These are phyloP conservation scores for Podarcis raffonei DNA, from an alignment of 2,113 vertebrate species.

Conservation along the genomic window DNA sequence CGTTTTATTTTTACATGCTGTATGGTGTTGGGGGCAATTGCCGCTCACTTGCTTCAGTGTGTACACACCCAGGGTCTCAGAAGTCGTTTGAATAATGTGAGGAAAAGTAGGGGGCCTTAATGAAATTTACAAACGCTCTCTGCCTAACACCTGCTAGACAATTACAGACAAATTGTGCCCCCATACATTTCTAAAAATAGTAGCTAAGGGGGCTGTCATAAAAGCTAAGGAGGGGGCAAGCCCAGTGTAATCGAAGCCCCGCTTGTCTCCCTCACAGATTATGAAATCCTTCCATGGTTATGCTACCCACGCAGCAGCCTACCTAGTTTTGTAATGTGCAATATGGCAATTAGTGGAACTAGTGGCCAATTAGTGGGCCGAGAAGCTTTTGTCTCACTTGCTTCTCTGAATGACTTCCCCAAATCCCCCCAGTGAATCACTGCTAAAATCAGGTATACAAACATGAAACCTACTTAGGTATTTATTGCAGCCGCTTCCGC, in stretches of 20 bases:
- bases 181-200: not conserved
- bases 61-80: not conserved
- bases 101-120: not conserved
- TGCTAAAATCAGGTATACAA: not conserved
- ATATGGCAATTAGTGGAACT: not conserved
- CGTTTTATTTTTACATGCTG: not conserved
- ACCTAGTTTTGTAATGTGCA: not conserved
- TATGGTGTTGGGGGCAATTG: not conserved
- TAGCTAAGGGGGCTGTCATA: not conserved
- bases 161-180: not conserved
- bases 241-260: not conserved
- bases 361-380: not conserved
- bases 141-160: not conserved
- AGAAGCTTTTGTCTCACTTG: not conserved
- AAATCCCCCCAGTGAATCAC: not conserved
- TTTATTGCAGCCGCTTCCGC: conserved; percentile 13
- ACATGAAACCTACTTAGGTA: not conserved
- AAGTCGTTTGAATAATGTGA: not conserved
- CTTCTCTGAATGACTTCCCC: not conserved
- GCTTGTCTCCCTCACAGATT: not conserved
- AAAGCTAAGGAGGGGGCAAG: not conserved
- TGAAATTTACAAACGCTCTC: not conserved
- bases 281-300: not conserved
- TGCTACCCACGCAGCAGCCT: too few relatives aligned
- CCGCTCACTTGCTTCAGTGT: not conserved